Percentiles rank a stretch among this genome's conserved stretches.
phyloP scores from a whole-genome alignment of 2,888 invertebrate species.

The Stictocephala bisonia region DNA sequence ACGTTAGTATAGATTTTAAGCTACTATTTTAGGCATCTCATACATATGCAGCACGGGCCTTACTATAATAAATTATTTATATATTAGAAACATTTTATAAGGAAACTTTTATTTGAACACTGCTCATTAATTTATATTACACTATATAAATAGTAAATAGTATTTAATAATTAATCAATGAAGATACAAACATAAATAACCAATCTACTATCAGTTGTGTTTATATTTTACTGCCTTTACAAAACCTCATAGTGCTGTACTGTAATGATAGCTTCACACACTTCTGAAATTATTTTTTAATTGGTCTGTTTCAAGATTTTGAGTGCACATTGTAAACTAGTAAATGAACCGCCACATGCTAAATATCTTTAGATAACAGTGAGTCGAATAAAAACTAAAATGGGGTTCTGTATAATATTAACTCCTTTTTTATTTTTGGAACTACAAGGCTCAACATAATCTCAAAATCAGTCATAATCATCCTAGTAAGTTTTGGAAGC shows the following conservation, averaged over 20 bases:
- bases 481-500: constrained; percentile 47
- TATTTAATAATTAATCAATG: too few relatives aligned
- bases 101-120: too few relatives aligned
- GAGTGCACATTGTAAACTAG: constrained; percentile 48
- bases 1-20: too few relatives aligned
- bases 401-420: constrained; percentile 14
- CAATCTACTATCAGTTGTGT: too few relatives aligned
- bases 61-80: too few relatives aligned
- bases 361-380: constrained; percentile 50
- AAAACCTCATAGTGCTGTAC: constrained; percentile 39
- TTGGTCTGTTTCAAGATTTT: constrained; percentile 51
- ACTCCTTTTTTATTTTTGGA: constrained; percentile 34
- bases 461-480: constrained; percentile 48
- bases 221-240: too few relatives aligned
- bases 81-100: too few relatives aligned
- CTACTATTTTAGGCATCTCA: too few relatives aligned
- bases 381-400: constrained; percentile 43
- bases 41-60: too few relatives aligned
- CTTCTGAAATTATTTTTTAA: constrained; percentile 49
- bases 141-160: too few relatives aligned
- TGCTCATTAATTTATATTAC: too few relatives aligned
- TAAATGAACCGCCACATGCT: constrained; percentile 51
- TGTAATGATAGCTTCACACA: constrained; percentile 49
- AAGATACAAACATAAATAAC: too few relatives aligned
- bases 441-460: constrained; percentile 38